Evolutionary conservation across 2,113 vertebrate genomes (phyloP).

Genomic region (Triplophysa rosa): DNA sequence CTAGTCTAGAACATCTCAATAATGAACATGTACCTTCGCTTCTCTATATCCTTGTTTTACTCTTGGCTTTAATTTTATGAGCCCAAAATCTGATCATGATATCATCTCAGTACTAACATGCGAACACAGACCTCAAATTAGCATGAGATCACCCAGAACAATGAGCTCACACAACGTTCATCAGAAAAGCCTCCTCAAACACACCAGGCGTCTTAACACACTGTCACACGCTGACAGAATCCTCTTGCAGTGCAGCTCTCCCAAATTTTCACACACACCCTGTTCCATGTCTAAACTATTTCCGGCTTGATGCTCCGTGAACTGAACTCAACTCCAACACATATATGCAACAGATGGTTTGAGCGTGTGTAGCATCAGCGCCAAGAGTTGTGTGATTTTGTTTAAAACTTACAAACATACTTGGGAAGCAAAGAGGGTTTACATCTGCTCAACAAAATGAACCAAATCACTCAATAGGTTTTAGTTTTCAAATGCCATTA

Average conservation of each 20-base stretch:
- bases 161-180: conserved; percentile 36
- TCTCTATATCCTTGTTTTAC: conserved; percentile 15
- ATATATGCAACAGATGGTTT: conserved; percentile 21
- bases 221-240: conserved; percentile 16
- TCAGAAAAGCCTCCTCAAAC: conserved; percentile 1
- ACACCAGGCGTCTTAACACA: conserved; percentile 4
- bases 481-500: too few species aligned
- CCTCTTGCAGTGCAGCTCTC: background rate
- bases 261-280: background rate
- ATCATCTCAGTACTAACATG: conserved; percentile 28
- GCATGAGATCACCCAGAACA: conserved; percentile 34
- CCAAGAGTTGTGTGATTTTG: conserved; percentile 21
- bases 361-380: background rate
- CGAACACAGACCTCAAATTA: conserved; percentile 26
- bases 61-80: conserved; percentile 36
- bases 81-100: conserved; percentile 36
- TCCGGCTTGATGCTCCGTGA: conserved; percentile 10
- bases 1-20: conserved; percentile 18
- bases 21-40: background rate
- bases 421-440: conserved; percentile 36
- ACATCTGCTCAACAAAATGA: background rate
- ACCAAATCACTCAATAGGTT: too few species aligned
- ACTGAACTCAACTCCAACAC: conserved; percentile 6
- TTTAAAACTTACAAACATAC: conserved; percentile 41
- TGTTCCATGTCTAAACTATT: conserved; percentile 1